Base-by-base conservation (phyloP, 2,797 vertebrate genomes). In the Thalassophryne amazonica region DNA sequence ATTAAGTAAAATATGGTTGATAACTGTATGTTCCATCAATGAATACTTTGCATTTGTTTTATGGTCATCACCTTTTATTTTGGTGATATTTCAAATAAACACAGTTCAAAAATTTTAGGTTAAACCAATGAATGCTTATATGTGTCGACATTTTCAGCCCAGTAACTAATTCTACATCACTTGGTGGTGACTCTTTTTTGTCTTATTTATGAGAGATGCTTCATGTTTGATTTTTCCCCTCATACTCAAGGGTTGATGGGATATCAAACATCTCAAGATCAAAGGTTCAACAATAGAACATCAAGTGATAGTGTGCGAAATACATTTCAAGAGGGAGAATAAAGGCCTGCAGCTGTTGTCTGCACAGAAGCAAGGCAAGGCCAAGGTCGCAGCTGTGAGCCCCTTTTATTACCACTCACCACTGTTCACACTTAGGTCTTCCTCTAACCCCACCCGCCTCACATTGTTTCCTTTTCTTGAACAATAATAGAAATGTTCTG, bases 361-460 rank as follows among this genome's bases (percentile, higher is more conserved):
- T 61, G 46, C 36, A 37, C 21, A 39, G 21, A 43, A 40, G 48
- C 63, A 78, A 83, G 80, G 78, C 68, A 29, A 73, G 60, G 51
- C 60, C 78, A 83, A 82, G 71, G 74, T 83, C 77, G 41, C 80
- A 77, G 61, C 66, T 63, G 59, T 69, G 72, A 60, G 11, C 45
- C 52, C 50, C 18, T 58, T 67, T 68, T 68, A 45, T 71, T 45
- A 74, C 75, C 73, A 77, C 71, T 75, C 76, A 66, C 29, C 61
- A 74, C 64, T 62, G 30, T 53, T 66, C 27, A 50, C 28, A 40
- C 25, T 69, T 47, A 39, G 31, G 15, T 46, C 46, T 17, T 10
- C 6, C 18, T 45, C 37, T 22, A 39, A 20, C 40, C 19, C 14
- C 37, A 13, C 20, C 47, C 59, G 42, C 28, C 27, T 40, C 22